These are phyloP conservation scores for Nowickia ferox DNA, from an alignment of 2,888 invertebrate species.

Conservation along the genomic window DNA sequence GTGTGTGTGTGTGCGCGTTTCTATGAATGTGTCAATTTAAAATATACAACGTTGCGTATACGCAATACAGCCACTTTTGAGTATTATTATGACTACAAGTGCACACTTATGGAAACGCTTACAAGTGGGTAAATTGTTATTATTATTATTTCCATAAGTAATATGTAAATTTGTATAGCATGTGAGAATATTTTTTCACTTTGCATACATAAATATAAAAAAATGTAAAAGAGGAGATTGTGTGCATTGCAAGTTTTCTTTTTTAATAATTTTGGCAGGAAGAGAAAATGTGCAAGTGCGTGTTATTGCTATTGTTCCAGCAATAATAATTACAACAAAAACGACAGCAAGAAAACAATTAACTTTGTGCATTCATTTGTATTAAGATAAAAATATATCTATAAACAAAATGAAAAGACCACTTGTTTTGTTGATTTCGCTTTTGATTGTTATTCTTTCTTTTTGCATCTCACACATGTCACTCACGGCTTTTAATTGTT, in stretches of 20 bases:
- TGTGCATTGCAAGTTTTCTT: slow-evolving; percentile 2
- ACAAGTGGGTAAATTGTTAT: neutral
- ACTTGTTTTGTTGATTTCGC: slow-evolving; percentile 45
- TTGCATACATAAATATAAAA: neutral
- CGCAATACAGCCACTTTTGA: slow-evolving; percentile 63
- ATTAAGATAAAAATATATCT: slow-evolving; percentile 39
- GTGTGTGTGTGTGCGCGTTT: neutral
- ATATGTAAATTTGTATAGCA: slow-evolving; percentile 27
- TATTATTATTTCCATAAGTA: slow-evolving; percentile 22
- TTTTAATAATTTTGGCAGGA: slow-evolving; percentile 11
- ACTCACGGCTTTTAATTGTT: slow-evolving; percentile 49
- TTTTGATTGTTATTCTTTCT: neutral
- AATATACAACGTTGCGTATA: slow-evolving; percentile 69
- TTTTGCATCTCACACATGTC: slow-evolving; percentile 42
- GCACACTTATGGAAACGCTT: slow-evolving; percentile 14
- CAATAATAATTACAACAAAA: slow-evolving; percentile 30
- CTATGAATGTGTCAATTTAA: slow-evolving; percentile 42
- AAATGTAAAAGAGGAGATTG: neutral
- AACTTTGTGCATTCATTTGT: slow-evolving; percentile 51
- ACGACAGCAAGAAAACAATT: slow-evolving; percentile 48
- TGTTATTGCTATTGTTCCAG: slow-evolving; percentile 37
- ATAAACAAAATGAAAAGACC: slow-evolving; percentile 30
- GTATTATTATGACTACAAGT: slow-evolving; percentile 45
- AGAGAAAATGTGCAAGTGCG: slow-evolving; percentile 38
- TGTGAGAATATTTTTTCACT: neutral